These are phyloP conservation scores for Erythrolamprus reginae DNA, from an alignment of 2,113 vertebrate species.

Conservation along the genomic window DNA sequence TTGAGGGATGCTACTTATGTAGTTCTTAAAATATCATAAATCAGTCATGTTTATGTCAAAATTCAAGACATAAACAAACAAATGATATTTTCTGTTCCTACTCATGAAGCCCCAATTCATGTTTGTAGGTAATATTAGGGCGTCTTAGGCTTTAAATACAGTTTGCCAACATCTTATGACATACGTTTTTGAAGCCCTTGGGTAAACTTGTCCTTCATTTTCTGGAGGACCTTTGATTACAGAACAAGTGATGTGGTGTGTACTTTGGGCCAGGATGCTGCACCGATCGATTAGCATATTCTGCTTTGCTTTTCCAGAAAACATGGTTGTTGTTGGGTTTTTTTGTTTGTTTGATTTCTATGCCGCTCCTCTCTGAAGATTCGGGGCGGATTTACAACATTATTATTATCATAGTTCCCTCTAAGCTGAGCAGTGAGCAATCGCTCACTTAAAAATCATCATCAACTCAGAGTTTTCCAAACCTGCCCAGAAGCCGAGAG, in stretches of 20 bases:
- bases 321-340: background rate
- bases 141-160: background rate
- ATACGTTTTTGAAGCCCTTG: background rate
- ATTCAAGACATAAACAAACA: background rate
- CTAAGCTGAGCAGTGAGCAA: too few species aligned
- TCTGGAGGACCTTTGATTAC: background rate
- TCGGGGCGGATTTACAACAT: too few species aligned
- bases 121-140: background rate
- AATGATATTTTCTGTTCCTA: background rate
- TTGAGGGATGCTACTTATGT: background rate
- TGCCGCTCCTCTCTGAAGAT: too few species aligned
- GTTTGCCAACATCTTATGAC: background rate
- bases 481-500: too few species aligned
- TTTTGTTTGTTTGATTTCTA: too few species aligned
- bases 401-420: too few species aligned
- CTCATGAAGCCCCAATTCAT: background rate
- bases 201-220: background rate
- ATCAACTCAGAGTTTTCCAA: too few species aligned
- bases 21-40: background rate
- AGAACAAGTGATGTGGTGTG: background rate
- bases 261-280: background rate
- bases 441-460: too few species aligned
- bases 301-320: background rate
- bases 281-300: background rate
- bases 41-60: background rate